A percentile compares a stretch with the other conserved stretches of the same genome.
phyloP scores from a whole-genome alignment of 2,888 invertebrate species.

The Nymphalis urticae region DNA sequence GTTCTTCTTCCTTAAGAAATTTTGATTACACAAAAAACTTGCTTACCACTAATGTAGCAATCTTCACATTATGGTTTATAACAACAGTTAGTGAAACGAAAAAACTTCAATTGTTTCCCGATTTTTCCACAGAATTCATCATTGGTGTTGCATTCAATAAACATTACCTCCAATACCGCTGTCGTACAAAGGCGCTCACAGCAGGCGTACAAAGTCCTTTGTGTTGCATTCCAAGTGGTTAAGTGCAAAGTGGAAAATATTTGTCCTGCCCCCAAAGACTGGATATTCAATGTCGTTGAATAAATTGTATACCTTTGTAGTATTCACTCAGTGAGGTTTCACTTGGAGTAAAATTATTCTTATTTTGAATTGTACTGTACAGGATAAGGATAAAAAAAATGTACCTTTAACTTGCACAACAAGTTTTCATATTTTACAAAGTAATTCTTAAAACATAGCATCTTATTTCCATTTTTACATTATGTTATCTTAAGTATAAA shows the following conservation, averaged over 20 bases:
- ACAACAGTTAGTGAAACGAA: no score
- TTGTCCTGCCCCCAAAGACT: slow-evolving; percentile 34
- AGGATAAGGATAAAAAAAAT: not conserved
- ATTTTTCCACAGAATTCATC: slow-evolving; percentile 3
- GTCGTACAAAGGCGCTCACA: slow-evolving; percentile 7
- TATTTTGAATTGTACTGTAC: not conserved
- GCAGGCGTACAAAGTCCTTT: slow-evolving; percentile 28
- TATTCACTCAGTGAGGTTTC: slow-evolving; percentile 25
- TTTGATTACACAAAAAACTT: no score
- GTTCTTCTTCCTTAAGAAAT: no score
- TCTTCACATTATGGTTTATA: no score
- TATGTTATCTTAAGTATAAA: no score
- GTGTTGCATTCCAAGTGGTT: slow-evolving; percentile 29
- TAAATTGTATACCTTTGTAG: slow-evolving; percentile 34
- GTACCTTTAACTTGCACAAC: not conserved
- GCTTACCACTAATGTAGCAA: no score
- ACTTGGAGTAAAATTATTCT: slow-evolving; percentile 15
- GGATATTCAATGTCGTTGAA: slow-evolving; percentile 34
- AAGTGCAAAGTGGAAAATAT: slow-evolving; percentile 39
- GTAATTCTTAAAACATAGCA: no score
- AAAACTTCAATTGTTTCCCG: not conserved
- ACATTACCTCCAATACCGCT: slow-evolving; percentile 1
- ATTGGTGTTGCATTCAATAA: slow-evolving; percentile 7
- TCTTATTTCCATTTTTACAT: no score
- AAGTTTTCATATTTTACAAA: no score